Conservation (phyloP, 2,888 invertebrate genomes). For the Zygogramma bicolorata region DNA sequence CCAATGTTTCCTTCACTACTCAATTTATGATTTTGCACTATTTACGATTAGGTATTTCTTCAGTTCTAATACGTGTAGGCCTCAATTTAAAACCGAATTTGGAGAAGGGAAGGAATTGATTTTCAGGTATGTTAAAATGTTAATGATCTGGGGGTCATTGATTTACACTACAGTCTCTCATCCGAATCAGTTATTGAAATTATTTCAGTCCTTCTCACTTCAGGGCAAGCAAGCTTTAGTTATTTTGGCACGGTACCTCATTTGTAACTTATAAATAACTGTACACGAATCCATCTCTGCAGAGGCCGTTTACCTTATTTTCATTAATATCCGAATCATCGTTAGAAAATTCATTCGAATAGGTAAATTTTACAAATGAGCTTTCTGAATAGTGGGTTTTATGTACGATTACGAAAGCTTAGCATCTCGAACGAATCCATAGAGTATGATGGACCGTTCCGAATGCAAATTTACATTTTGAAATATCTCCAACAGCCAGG, state of each 20-base stretch:
- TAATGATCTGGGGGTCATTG: background rate
- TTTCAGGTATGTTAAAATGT: too few relatives aligned
- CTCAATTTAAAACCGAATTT: too few relatives aligned
- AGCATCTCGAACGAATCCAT: background rate
- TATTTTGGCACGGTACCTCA: background rate
- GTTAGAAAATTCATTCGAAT: background rate
- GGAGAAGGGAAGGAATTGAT: too few relatives aligned
- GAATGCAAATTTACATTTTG: background rate
- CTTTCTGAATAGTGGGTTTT: background rate
- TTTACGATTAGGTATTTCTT: too few relatives aligned
- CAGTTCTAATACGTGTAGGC: too few relatives aligned
- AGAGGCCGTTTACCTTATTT: constrained; percentile 1
- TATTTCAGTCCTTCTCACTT: background rate
- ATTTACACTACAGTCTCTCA: too few relatives aligned
- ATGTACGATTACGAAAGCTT: background rate
- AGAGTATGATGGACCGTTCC: background rate
- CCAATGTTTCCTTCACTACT: too few relatives aligned
- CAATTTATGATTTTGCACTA: too few relatives aligned
- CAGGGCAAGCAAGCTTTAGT: background rate
- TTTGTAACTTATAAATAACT: background rate
- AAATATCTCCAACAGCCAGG: too few relatives aligned
- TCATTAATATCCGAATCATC: background rate
- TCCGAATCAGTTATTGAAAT: too few relatives aligned
- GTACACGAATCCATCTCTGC: background rate
- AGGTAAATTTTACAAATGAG: background rate